Percentiles rank a stretch among this genome's conserved stretches.
Evolutionary conservation across 1,140 invertebrate species (phyloP).

Genomic region (Probaryconus sp.): DNA sequence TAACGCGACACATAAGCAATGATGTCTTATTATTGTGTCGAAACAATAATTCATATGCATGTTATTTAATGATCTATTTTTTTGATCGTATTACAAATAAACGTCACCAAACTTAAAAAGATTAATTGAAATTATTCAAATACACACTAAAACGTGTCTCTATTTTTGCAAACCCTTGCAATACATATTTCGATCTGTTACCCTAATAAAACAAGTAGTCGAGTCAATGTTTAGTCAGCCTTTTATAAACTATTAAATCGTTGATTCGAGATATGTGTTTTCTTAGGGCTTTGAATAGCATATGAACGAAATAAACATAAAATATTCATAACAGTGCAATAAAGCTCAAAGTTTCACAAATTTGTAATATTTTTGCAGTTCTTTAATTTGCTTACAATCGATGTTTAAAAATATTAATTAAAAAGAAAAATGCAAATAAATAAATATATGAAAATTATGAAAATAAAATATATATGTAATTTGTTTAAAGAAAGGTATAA

Average conservation of each 20-base stretch:
- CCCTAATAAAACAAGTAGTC: too few species aligned
- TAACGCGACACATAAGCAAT: constrained; percentile 29
- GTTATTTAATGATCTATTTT: constrained; percentile 19
- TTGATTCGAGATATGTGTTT: too few species aligned
- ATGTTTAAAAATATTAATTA: too few species aligned
- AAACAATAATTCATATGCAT: constrained; percentile 28
- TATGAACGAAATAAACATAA: constrained; percentile 57
- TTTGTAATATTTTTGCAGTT: background rate
- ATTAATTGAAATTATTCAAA: constrained; percentile 9
- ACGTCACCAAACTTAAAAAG: background rate
- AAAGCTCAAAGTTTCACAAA: constrained; percentile 28
- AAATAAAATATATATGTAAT: too few species aligned
- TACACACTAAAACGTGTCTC: constrained; percentile 56
- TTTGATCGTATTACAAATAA: constrained; percentile 38
- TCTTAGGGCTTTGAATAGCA: too few species aligned
- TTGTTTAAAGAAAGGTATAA: too few species aligned
- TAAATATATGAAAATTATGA: too few species aligned
- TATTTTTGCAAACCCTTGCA: constrained; percentile 22
- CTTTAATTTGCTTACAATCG: background rate
- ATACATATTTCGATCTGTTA: background rate
- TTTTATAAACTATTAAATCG: too few species aligned
- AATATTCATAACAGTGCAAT: constrained; percentile 55
- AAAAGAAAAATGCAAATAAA: too few species aligned
- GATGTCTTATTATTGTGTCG: constrained; percentile 7
- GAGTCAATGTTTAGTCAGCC: too few species aligned